Evolutionary conservation across 2,888 invertebrate genomes (phyloP).

Genomic region (Stictocephala bisonia): DNA sequence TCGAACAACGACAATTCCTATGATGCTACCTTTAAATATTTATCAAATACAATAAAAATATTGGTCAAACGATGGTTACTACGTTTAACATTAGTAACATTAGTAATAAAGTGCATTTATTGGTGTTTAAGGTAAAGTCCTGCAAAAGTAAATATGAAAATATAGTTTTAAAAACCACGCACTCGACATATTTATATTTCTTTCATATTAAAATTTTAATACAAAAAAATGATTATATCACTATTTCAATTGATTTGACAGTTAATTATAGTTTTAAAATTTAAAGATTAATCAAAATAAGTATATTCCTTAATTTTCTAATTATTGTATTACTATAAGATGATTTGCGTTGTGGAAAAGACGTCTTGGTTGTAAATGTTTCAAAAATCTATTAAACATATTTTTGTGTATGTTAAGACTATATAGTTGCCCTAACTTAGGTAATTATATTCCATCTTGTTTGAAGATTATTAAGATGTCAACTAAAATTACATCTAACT

Average conservation of each 20-base stretch:
- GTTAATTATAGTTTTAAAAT: too few species aligned
- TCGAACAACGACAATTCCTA: constrained; percentile 37
- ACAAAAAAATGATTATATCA: background rate
- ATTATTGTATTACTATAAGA: too few species aligned
- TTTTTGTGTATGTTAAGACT: too few species aligned
- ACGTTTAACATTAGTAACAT: background rate
- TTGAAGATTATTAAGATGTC: too few species aligned
- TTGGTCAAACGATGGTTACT: constrained; percentile 27
- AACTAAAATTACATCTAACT: too few species aligned
- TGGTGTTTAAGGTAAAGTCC: constrained; percentile 18
- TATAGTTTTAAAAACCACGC: background rate
- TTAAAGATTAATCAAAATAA: too few species aligned
- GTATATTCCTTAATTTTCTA: too few species aligned
- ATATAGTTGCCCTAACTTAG: too few species aligned
- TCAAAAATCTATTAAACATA: too few species aligned
- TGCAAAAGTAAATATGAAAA: constrained; percentile 14
- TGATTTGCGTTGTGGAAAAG: too few species aligned
- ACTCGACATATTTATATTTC: background rate
- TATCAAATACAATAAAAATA: constrained; percentile 32
- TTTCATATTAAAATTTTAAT: background rate
- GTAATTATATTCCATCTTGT: too few species aligned
- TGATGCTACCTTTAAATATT: background rate
- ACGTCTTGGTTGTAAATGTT: too few species aligned
- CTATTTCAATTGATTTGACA: background rate
- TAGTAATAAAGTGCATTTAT: constrained; percentile 3